These are phyloP conservation scores for Phrynocephalus vlangalii DNA, from an alignment of 2,797 vertebrate species.

Conservation along the genomic window DNA sequence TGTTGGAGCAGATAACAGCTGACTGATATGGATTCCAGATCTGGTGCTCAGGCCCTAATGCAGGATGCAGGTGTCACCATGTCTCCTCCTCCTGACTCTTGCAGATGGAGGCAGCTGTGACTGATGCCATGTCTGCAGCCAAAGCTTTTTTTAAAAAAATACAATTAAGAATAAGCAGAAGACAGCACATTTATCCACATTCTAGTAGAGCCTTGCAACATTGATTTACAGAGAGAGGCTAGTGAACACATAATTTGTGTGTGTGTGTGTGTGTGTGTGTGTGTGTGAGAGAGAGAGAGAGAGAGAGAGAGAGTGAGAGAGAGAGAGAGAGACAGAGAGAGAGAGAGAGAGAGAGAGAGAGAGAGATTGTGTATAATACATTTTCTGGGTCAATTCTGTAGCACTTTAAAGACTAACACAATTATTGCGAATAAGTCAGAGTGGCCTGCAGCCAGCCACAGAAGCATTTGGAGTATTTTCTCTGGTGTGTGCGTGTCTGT, in stretches of 20 bases:
- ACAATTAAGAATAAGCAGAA: background rate
- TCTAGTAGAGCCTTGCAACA: background rate
- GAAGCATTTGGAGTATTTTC: too few species aligned
- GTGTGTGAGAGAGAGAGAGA: background rate
- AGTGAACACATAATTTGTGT: background rate
- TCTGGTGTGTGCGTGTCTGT: background rate
- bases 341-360: too few species aligned
- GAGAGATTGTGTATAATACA: too few species aligned
- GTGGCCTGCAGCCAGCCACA: too few species aligned
- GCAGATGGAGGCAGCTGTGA: background rate
- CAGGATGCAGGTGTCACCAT: background rate
- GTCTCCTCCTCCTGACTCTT: conserved; percentile 26
- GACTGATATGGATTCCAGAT: conserved; percentile 34
- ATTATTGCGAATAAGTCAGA: too few species aligned
- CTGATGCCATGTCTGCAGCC: background rate
- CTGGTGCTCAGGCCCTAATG: conserved; percentile 33
- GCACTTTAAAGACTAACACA: too few species aligned
- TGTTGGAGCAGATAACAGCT: conserved; percentile 49
- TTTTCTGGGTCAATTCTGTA: too few species aligned
- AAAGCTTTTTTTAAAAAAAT: background rate
- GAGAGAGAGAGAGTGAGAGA: too few species aligned
- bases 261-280: too few species aligned
- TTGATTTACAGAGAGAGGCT: background rate
- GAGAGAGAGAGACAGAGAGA: too few species aligned
- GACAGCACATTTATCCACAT: background rate